phyloP scores from a whole-genome alignment of 2,797 vertebrate species.

The Crax fasciolata region DNA sequence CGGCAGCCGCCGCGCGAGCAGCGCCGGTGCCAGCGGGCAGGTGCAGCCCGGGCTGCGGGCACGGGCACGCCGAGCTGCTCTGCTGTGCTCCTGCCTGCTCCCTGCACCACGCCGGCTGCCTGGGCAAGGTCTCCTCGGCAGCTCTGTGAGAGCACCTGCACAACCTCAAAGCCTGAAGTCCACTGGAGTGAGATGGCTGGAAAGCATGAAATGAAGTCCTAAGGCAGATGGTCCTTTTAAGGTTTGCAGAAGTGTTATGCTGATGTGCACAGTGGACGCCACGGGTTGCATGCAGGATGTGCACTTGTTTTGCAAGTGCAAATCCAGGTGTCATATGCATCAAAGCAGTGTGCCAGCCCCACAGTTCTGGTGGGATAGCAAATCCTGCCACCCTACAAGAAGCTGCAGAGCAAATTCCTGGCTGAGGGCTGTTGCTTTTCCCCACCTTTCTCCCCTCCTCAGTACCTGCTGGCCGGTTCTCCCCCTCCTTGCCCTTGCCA shows the following conservation, averaged over 20 bases:
- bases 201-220: neutral
- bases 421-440: neutral
- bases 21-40: neutral
- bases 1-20: too few relatives aligned
- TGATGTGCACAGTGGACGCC: rapidly evolving
- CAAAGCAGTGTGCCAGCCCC: rapidly evolving
- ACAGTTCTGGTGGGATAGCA: rapidly evolving
- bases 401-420: neutral
- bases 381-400: neutral
- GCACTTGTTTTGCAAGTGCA: rapidly evolving
- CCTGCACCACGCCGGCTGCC: neutral
- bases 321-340: rapidly evolving
- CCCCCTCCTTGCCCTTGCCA: neutral
- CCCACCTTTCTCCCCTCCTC: rapidly evolving
- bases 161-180: neutral
- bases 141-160: too few relatives aligned
- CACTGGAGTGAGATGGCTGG: neutral
- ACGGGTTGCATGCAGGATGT: neutral
- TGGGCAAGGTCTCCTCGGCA: neutral
- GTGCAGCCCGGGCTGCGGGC: neutral
- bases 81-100: neutral
- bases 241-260: rapidly evolving
- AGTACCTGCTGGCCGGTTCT: neutral
- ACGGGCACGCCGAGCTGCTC: neutral
- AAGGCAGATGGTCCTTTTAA: neutral